These are phyloP conservation scores for Charaxes varanes DNA, from an alignment of 1,140 invertebrate genomes.

Conservation along the genomic window DNA sequence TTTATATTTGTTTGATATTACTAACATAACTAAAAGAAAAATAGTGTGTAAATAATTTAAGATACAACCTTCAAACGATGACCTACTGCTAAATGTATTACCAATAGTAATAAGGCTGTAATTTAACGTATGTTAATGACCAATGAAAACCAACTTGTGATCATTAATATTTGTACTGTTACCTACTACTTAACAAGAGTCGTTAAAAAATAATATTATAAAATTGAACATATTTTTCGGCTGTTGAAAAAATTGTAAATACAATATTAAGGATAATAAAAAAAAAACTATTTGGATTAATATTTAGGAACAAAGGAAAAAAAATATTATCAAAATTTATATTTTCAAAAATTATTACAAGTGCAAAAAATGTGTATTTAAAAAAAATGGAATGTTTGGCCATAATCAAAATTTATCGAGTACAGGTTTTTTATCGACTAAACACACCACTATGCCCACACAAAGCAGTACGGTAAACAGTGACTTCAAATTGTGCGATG, in stretches of 20 bases:
- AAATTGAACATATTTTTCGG: constrained; percentile 74
- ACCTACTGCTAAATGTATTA: constrained; percentile 65
- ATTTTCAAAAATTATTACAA: constrained; percentile 74
- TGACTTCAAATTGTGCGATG: constrained; percentile 55
- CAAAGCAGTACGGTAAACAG: constrained; percentile 67
- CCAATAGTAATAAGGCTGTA: constrained; percentile 65
- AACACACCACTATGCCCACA: constrained; percentile 58
- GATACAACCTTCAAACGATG: constrained; percentile 34
- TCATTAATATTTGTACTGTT: constrained; percentile 75
- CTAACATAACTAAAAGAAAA: no score
- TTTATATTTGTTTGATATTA: no score
- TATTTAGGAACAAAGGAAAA: constrained; percentile 70
- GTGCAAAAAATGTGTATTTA: constrained; percentile 69
- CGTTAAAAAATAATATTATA: constrained; percentile 73
- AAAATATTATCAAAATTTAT: constrained; percentile 74
- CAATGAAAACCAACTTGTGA: constrained; percentile 77
- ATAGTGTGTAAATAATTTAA: constrained; percentile 1
- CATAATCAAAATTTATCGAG: constrained; percentile 64
- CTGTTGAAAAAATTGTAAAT: constrained; percentile 74
- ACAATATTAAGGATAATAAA: constrained; percentile 72
- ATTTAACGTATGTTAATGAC: constrained; percentile 75
- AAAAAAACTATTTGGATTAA: constrained; percentile 74
- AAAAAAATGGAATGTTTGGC: constrained; percentile 68
- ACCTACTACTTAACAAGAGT: constrained; percentile 74
- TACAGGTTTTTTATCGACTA: constrained; percentile 67